Conservation (phyloP, 2,888 invertebrate species). For the Stenchaetothrips biformis region DNA sequence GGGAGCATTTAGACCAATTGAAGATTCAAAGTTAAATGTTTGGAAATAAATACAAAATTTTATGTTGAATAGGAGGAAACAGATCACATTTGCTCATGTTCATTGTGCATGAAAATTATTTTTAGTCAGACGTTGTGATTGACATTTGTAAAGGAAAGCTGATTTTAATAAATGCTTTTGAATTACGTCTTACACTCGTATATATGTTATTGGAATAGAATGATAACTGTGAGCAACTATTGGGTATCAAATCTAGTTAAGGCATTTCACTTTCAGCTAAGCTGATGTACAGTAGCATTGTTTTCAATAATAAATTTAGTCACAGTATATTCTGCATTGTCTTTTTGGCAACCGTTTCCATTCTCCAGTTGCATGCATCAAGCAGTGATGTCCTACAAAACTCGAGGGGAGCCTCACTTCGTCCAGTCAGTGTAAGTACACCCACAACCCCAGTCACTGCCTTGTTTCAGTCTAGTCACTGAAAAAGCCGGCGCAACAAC, state of each 20-base stretch:
- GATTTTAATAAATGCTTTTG: not conserved
- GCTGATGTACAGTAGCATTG: constrained; percentile 1
- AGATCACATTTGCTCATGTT: not conserved
- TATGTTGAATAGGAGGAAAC: not conserved
- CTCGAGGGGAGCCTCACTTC: too few species aligned
- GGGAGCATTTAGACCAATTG: not conserved
- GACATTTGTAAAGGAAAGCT: not conserved
- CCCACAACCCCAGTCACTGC: too few species aligned
- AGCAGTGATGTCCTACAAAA: too few species aligned
- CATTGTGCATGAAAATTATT: not conserved
- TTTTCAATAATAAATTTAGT: not conserved
- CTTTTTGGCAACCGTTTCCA: not conserved
- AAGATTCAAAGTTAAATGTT: not conserved
- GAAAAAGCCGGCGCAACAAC: too few species aligned
- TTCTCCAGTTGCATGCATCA: too few species aligned
- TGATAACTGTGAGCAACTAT: not conserved
- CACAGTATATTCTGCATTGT: not conserved
- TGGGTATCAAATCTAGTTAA: not conserved
- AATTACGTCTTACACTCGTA: not conserved
- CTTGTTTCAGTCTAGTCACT: too few species aligned
- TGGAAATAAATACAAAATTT: not conserved
- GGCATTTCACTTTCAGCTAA: not conserved
- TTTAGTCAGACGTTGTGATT: not conserved
- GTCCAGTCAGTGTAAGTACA: too few species aligned
- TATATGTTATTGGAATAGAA: not conserved